Base-by-base conservation (phyloP, 2,113 vertebrate species). In the Dicerorhinus sumatrensis region DNA sequence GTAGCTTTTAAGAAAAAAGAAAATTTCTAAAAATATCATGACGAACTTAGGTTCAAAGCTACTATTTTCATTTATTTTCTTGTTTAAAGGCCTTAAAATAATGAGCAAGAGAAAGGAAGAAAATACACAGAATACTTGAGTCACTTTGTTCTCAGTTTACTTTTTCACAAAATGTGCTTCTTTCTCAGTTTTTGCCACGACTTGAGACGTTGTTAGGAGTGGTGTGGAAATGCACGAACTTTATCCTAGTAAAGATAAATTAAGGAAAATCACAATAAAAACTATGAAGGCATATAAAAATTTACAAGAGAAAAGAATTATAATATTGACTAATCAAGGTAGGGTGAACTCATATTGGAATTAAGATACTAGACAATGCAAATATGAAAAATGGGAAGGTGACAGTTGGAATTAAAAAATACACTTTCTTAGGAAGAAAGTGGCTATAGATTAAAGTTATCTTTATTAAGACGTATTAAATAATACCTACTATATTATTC, bases 181-280 rank as follows among this genome's bases (percentile, higher is more conserved):
- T 82, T 62, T 69, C 48, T 58, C 29, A 23, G 31, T 42, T 82
- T 89, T 95, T 84, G 29, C 27, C 85, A 18, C 73, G 14, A 67
- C n/a, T 60, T 96, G n/a, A 92, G 56, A 83, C 56, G 6, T 25
- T 83, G 13, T 56, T 83, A 86, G 77, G 62, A 54, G n/a, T 76
- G 23, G 14, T 36, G 4, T 84, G 16, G 12, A 70, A 91, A 56
- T 89, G 3, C 18, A 60, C 21, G 21, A 73, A 82, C 13, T 84
- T 77, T 76, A 36, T 84, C 46, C 17, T 69, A 54, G 21, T 72
- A 92, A 90, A 82, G 10, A 70, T 91, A 73, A 70, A 75, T 54
- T 70, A 58, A 75, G 23, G 65, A 79, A 97, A 96, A 93, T n/a
- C 17, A 70, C 70, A 95, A 29, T 48, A 69, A 46, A 89, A 90